Evolutionary conservation across 1,140 invertebrate species (phyloP).

Genomic region (Gryon sp.): DNA sequence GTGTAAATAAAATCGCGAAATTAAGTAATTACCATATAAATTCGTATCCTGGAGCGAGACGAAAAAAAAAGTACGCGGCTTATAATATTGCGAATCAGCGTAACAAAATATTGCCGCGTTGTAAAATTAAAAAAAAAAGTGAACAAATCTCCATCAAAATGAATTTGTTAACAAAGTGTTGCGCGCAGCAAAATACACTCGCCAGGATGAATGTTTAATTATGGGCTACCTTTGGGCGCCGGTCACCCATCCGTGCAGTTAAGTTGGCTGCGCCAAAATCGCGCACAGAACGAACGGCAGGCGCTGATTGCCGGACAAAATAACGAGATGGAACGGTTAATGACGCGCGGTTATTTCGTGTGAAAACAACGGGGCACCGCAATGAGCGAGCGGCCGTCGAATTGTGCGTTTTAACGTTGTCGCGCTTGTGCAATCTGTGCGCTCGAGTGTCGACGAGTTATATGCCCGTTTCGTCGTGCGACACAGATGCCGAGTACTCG

Average conservation of each 20-base stretch:
- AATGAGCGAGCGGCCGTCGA: slow-evolving; percentile 49
- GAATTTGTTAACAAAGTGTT: slow-evolving; percentile 40
- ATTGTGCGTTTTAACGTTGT: slow-evolving; percentile 21
- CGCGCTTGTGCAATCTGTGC: slow-evolving; percentile 29
- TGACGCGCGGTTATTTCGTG: slow-evolving; percentile 62
- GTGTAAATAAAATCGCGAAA: slow-evolving; percentile 47
- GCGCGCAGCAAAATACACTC: slow-evolving; percentile 1
- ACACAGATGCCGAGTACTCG: slow-evolving; percentile 22
- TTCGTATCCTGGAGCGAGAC: slow-evolving; percentile 27
- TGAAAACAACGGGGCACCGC: slow-evolving; percentile 45
- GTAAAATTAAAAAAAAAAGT: slow-evolving; percentile 8
- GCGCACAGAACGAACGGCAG: too few relatives aligned
- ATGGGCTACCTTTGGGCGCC: background rate
- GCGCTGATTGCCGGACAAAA: too few relatives aligned
- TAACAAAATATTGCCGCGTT: slow-evolving; percentile 19
- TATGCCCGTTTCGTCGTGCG: slow-evolving; percentile 36
- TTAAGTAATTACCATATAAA: slow-evolving; percentile 57
- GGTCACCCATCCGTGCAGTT: background rate
- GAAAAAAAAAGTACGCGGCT: slow-evolving; percentile 21
- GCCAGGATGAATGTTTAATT: slow-evolving; percentile 24
- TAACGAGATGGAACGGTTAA: slow-evolving; percentile 57
- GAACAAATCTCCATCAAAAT: slow-evolving; percentile 35
- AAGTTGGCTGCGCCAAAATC: too few relatives aligned
- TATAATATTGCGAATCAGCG: slow-evolving; percentile 26
- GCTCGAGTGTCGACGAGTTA: slow-evolving; percentile 27